These are phyloP conservation scores for Trilocha varians DNA, from an alignment of 2,888 invertebrate species.

Conservation along the genomic window DNA sequence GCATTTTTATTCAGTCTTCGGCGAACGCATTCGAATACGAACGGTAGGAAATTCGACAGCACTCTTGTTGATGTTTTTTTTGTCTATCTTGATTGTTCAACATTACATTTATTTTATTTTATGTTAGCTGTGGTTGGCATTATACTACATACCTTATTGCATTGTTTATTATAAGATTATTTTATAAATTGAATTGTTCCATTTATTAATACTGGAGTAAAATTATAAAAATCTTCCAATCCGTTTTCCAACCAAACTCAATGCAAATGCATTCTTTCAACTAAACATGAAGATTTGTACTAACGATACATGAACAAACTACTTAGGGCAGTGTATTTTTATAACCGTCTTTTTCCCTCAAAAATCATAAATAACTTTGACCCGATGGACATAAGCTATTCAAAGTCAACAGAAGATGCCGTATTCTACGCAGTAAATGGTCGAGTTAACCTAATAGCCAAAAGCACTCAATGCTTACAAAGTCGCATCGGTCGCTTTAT, in stretches of 20 bases:
- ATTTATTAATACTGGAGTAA: too few relatives aligned
- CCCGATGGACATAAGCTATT: slow-evolving; percentile 31
- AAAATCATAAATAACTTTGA: slow-evolving; percentile 3
- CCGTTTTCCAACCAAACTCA: too few relatives aligned
- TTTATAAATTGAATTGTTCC: too few relatives aligned
- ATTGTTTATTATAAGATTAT: too few relatives aligned
- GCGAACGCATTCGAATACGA: slow-evolving; percentile 1
- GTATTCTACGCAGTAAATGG: slow-evolving; percentile 61
- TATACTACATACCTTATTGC: too few relatives aligned
- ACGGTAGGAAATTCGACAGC: not conserved
- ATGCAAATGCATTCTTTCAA: too few relatives aligned
- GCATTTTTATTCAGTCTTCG: slow-evolving; percentile 5
- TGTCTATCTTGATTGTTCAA: too few relatives aligned
- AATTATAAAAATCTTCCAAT: too few relatives aligned
- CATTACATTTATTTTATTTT: too few relatives aligned
- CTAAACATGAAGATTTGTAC: too few relatives aligned
- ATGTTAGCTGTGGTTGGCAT: too few relatives aligned
- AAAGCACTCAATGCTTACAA: slow-evolving; percentile 72
- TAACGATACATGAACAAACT: not conserved
- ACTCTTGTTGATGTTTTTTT: not conserved
- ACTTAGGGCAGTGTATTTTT: too few relatives aligned
- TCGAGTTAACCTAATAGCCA: slow-evolving; percentile 67
- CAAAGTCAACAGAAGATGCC: slow-evolving; percentile 48
- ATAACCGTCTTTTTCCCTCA: not conserved
- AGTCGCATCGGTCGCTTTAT: slow-evolving; percentile 63